Percentiles rank a stretch among this genome's conserved stretches.
Evolutionary conservation across 2,888 invertebrate genomes (phyloP).

Genomic region (Hylaea fasciaria): DNA sequence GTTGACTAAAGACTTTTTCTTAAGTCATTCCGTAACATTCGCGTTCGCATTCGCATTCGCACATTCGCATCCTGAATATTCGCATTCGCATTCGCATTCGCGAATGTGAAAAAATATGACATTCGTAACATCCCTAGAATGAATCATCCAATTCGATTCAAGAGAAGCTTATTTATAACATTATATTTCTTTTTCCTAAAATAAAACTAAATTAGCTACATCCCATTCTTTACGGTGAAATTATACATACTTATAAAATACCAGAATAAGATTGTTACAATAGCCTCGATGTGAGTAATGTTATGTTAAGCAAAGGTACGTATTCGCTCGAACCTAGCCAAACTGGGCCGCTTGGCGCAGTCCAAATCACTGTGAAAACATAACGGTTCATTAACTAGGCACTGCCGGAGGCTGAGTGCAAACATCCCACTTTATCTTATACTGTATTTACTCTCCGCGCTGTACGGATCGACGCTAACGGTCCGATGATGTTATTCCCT

Average conservation of each 20-base stretch:
- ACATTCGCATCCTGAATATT: too few species aligned
- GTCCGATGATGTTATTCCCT: constrained; percentile 58
- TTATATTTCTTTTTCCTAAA: too few species aligned
- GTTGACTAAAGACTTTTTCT: too few species aligned
- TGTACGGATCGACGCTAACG: constrained; percentile 50
- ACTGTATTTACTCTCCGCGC: constrained; percentile 67
- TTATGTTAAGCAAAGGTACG: constrained; percentile 49
- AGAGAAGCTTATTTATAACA: too few species aligned
- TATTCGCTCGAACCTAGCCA: constrained; percentile 34
- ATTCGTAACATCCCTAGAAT: too few species aligned
- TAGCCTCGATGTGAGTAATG: constrained; percentile 42
- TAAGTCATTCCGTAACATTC: too few species aligned
- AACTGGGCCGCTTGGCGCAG: constrained; percentile 51
- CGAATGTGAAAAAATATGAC: too few species aligned
- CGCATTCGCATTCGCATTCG: too few species aligned
- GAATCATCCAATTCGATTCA: too few species aligned
- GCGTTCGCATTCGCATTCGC: too few species aligned
- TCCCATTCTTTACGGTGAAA: constrained; percentile 6
- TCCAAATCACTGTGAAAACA: constrained; percentile 78
- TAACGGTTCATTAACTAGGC: constrained; percentile 82
- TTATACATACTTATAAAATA: constrained; percentile 14
- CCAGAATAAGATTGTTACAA: constrained; percentile 22
- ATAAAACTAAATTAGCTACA: too few species aligned
- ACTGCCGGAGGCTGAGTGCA: constrained; percentile 67
- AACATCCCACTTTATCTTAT: constrained; percentile 75